Percentiles rank a stretch among this genome's conserved stretches.
These are phyloP conservation scores for Ichneumoninae sp. DNA, from an alignment of 2,888 invertebrate genomes.

Conservation along the genomic window DNA sequence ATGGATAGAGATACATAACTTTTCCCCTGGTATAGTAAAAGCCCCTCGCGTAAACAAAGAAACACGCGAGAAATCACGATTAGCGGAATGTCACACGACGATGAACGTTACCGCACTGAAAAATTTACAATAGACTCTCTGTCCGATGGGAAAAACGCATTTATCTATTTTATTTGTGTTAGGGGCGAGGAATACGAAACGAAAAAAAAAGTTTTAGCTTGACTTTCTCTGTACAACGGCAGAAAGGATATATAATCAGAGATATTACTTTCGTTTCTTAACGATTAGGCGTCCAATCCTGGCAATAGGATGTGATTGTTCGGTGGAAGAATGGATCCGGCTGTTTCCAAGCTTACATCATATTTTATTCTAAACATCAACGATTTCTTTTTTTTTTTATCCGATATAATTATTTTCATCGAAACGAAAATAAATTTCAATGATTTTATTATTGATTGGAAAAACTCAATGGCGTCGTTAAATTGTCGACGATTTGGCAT, in stretches of 20 bases:
- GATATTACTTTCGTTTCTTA: slow-evolving; percentile 50
- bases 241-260: slow-evolving; percentile 32
- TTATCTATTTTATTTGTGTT: not conserved
- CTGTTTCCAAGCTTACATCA: slow-evolving; percentile 46
- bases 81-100: slow-evolving; percentile 16
- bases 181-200: not conserved
- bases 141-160: slow-evolving; percentile 24
- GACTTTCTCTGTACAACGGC: slow-evolving; percentile 55
- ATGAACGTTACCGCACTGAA: slow-evolving; percentile 2
- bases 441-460: slow-evolving; percentile 6
- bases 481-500: slow-evolving; percentile 23
- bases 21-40: slow-evolving; percentile 31
- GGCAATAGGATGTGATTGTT: slow-evolving; percentile 34
- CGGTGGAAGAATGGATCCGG: slow-evolving; percentile 56
- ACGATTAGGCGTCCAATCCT: slow-evolving; percentile 50
- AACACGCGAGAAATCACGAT: slow-evolving; percentile 13
- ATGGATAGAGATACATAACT: slow-evolving; percentile 65
- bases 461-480: slow-evolving; percentile 20
- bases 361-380: slow-evolving; percentile 55
- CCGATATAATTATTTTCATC: slow-evolving; percentile 19
- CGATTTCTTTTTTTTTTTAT: slow-evolving; percentile 16
- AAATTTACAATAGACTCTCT: slow-evolving; percentile 51
- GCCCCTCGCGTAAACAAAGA: slow-evolving; percentile 24
- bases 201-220: slow-evolving; percentile 27
- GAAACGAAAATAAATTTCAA: slow-evolving; percentile 25